These are phyloP conservation scores for Sus scrofa DNA, from an alignment of 2,113 vertebrate genomes.

Conservation along the genomic window DNA sequence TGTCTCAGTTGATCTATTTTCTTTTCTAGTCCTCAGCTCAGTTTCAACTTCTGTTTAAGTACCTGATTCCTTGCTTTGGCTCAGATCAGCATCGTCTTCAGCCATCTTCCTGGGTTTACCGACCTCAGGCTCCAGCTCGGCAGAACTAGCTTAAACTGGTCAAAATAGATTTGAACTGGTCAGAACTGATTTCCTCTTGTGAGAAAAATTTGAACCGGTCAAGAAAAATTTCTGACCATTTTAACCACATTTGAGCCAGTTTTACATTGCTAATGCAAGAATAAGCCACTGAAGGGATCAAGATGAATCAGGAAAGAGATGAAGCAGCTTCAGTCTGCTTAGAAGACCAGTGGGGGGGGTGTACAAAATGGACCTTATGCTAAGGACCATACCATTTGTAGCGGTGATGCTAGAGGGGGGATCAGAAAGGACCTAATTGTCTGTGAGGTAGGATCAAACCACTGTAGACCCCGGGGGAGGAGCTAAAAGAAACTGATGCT, in stretches of 20 bases:
- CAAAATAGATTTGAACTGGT: slow-evolving; percentile 61
- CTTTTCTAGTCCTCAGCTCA: slow-evolving; percentile 32
- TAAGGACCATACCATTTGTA: slow-evolving; percentile 72
- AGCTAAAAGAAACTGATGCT: slow-evolving; percentile 68
- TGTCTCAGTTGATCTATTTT: slow-evolving; percentile 45
- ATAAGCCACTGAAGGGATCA: slow-evolving; percentile 58
- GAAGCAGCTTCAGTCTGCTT: slow-evolving; percentile 66
- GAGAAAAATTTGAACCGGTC: slow-evolving; percentile 50
- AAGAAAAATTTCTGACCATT: slow-evolving; percentile 53
- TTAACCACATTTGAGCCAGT: slow-evolving; percentile 55
- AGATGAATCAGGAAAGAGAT: slow-evolving; percentile 62
- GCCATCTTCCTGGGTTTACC: slow-evolving; percentile 55
- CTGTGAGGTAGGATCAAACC: slow-evolving; percentile 67
- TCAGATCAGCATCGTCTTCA: slow-evolving; percentile 67
- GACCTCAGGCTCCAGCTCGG: slow-evolving; percentile 44
- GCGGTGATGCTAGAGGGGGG: slow-evolving; percentile 55
- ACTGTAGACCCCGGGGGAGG: slow-evolving; percentile 69
- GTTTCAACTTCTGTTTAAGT: slow-evolving; percentile 61
- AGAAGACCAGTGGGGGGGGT: slow-evolving; percentile 44
- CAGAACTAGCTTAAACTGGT: slow-evolving; percentile 54
- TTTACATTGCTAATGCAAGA: slow-evolving; percentile 45
- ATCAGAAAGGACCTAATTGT: slow-evolving; percentile 59
- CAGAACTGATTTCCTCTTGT: slow-evolving; percentile 28
- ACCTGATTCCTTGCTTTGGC: slow-evolving; percentile 72
- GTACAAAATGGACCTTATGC: slow-evolving; percentile 65